phyloP scores from a whole-genome alignment of 2,797 vertebrate genomes.

The Ctenopoma kingsleyae region DNA sequence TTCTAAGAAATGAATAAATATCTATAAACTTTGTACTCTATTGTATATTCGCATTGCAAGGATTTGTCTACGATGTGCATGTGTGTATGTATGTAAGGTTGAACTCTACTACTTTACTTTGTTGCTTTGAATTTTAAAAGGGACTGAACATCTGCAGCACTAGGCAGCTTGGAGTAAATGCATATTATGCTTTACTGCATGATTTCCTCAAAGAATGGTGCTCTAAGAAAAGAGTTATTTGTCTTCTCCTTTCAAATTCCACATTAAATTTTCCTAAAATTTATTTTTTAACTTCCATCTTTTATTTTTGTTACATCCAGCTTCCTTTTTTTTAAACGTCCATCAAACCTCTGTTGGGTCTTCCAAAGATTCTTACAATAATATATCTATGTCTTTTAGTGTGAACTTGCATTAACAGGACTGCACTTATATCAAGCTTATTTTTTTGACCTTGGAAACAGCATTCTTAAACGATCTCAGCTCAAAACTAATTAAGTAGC shows the following conservation, averaged over 20 bases:
- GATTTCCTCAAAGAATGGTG: not conserved
- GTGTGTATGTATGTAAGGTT: not conserved
- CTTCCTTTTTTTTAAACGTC: too few species aligned
- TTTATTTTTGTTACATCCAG: too few species aligned
- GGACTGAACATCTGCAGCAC: slow-evolving; percentile 1
- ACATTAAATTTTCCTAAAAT: not conserved
- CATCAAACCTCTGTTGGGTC: too few species aligned
- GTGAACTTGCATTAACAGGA: too few species aligned
- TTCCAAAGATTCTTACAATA: too few species aligned
- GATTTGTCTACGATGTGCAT: not conserved
- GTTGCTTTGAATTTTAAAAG: slow-evolving; percentile 34
- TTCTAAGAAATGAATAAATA: not conserved
- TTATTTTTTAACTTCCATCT: too few species aligned
- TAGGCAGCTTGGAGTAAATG: slow-evolving; percentile 24
- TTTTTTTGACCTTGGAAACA: too few species aligned
- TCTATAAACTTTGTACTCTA: not conserved
- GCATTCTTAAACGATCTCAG: too few species aligned
- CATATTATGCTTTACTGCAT: not conserved
- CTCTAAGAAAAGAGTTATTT: slow-evolving; percentile 1
- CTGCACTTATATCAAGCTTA: too few species aligned
- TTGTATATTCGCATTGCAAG: not conserved
- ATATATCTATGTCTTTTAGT: too few species aligned
- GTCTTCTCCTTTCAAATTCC: not conserved
- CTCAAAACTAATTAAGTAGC: too few species aligned
- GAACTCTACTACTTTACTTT: slow-evolving; percentile 15